Evolutionary conservation across 2,888 invertebrate genomes (phyloP), one percentile per base, ranked within the genome.

Genomic region (Trissoscelio sp.): DNA sequence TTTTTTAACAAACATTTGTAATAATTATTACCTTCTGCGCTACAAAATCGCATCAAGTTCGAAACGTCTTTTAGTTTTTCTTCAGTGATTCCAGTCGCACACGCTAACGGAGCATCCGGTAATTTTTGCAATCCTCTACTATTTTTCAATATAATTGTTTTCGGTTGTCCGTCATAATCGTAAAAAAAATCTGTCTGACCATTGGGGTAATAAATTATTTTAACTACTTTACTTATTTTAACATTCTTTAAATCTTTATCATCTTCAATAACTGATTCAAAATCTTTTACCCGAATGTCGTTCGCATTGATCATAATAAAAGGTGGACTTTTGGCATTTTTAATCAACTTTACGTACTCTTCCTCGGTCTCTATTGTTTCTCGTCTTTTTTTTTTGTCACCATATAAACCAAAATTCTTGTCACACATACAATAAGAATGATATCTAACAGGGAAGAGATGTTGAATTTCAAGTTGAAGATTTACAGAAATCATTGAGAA

Each of bases 401-500:
- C 24, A 6, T 24, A 24, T 6, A 3, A 70, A 24, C 24, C 77
- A 24, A 82, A 82, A 67, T 83, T 83, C 51, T 44, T 51, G 46
- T 83, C 81, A 42, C 82, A 82, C 34, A 58, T 39, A 12, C 82
- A 82, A 39, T 80, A 82, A 12, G 73, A 77, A 18, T 83, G 82
- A 9, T 81, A 82, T 46, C 79, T 51, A 4, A 82, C 70, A 3
- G 81, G 82, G 28, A 72, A 82, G 9, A 82, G n/a, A 55, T 83
- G 82, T 2, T 60, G 74, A 9, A 83, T 81, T 70, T 67, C 62
- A 1, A 82, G 37, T 24, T 83, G 20, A 0, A 73, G 46, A 5
- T 31, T 44, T 7, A 3, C 11, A 2, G 79, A 77, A 44, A 83
- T 0, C 42, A 75, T 11, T 2, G 67, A 60, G 7, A 72, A 77